A percentile compares a stretch with the other conserved stretches of the same genome.
These are phyloP conservation scores for Abramis brama DNA, from an alignment of 2,113 vertebrate genomes.

Conservation along the genomic window DNA sequence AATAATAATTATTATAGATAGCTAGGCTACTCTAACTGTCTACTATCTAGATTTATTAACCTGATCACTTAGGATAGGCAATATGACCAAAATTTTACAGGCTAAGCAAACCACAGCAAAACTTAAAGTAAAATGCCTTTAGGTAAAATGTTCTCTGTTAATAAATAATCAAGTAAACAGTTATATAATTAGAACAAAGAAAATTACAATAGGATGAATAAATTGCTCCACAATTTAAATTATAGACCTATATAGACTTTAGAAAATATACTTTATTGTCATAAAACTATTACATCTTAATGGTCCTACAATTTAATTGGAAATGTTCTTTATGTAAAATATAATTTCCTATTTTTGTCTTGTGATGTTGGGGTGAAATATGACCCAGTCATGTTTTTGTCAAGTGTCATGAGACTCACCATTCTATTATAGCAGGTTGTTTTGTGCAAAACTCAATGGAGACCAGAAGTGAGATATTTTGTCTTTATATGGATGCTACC, in stretches of 20 bases:
- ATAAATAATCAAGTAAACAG: too few relatives aligned
- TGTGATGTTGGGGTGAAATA: background rate
- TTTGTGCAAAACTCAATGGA: background rate
- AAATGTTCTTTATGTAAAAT: background rate
- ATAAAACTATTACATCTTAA: background rate
- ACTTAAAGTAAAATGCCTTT: too few relatives aligned
- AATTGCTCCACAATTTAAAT: too few relatives aligned
- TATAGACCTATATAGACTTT: background rate
- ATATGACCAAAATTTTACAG: too few relatives aligned
- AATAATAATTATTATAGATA: too few relatives aligned
- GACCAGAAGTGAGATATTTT: background rate
- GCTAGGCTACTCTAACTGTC: too few relatives aligned
- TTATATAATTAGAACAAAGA: too few relatives aligned
- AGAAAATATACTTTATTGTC: background rate
- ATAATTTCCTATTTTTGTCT: background rate
- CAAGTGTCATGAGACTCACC: background rate
- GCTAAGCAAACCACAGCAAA: too few relatives aligned
- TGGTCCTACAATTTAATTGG: background rate
- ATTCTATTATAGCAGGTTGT: background rate
- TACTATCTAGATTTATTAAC: too few relatives aligned
- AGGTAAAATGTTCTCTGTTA: too few relatives aligned
- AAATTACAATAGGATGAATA: too few relatives aligned
- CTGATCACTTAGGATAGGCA: too few relatives aligned
- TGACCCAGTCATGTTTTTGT: background rate
- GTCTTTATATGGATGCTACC: slow-evolving; percentile 42